Percentiles rank a stretch among this genome's conserved stretches.
These are phyloP conservation scores for Polydesmus complanatus DNA, from an alignment of 2,888 invertebrate species.

Conservation along the genomic window DNA sequence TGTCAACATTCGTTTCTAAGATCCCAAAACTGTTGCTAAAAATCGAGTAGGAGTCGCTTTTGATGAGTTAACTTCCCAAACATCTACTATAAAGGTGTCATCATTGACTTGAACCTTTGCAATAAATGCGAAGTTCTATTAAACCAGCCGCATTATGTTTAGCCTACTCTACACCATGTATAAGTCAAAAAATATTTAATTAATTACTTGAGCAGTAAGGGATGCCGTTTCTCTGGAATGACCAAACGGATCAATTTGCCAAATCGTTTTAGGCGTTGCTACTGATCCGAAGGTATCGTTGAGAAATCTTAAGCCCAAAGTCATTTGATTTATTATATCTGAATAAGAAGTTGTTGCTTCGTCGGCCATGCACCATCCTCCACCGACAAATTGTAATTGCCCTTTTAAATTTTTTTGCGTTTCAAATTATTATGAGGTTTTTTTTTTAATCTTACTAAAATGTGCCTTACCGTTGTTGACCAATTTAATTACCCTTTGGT, in stretches of 20 bases:
- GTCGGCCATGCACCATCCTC: slow-evolving; percentile 29
- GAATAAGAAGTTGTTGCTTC: slow-evolving; percentile 32
- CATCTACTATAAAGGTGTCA: too few species aligned
- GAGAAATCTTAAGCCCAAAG: slow-evolving; percentile 48
- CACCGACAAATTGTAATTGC: slow-evolving; percentile 27
- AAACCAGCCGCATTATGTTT: too few species aligned
- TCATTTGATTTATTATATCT: slow-evolving; percentile 59
- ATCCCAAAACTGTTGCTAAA: too few species aligned
- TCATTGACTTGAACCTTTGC: too few species aligned
- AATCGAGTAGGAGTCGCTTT: too few species aligned
- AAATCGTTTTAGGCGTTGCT: slow-evolving; percentile 57
- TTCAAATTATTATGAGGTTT: too few species aligned
- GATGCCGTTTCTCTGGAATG: slow-evolving; percentile 76
- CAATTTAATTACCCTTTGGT: slow-evolving; percentile 47
- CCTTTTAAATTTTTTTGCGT: slow-evolving; percentile 19
- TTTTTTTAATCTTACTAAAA: too few species aligned
- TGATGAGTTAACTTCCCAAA: too few species aligned
- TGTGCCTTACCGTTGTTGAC: slow-evolving; percentile 39
- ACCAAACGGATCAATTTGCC: slow-evolving; percentile 82
- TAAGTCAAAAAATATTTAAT: too few species aligned
- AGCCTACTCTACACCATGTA: too few species aligned
- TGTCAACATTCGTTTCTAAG: too few species aligned
- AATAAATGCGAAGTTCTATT: too few species aligned
- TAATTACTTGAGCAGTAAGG: slow-evolving; percentile 35
- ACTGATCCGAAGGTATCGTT: slow-evolving; percentile 58